These are phyloP conservation scores for Bruchidius siliquastri DNA, from an alignment of 2,888 invertebrate genomes.

Conservation along the genomic window DNA sequence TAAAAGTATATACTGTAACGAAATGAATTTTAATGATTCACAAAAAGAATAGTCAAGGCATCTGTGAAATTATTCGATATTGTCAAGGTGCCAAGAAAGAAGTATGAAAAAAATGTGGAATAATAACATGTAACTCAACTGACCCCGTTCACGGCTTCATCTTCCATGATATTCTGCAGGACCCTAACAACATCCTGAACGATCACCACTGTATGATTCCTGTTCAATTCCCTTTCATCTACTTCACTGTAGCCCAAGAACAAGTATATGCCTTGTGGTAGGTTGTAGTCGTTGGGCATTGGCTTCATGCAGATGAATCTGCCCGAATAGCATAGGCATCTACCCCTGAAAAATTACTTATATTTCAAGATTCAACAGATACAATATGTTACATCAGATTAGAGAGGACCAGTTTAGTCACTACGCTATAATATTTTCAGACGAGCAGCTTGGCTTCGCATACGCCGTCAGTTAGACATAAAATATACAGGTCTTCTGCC, in stretches of 20 bases:
- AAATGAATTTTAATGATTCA: too few relatives aligned
- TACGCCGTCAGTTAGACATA: too few relatives aligned
- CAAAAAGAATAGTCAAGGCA: too few relatives aligned
- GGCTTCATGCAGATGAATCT: slow-evolving; percentile 91
- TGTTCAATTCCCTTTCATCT: slow-evolving; percentile 73
- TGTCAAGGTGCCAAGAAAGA: too few relatives aligned
- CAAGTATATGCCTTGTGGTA: slow-evolving; percentile 81
- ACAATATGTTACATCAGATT: too few relatives aligned
- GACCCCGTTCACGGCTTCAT: slow-evolving; percentile 69
- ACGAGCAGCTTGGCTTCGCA: too few relatives aligned
- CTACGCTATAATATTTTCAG: too few relatives aligned
- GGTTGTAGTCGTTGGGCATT: slow-evolving; percentile 67
- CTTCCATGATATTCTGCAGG: slow-evolving; percentile 72
- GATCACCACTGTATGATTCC: slow-evolving; percentile 77
- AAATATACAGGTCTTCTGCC: too few relatives aligned
- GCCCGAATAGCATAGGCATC: slow-evolving; percentile 87
- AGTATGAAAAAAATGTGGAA: too few relatives aligned
- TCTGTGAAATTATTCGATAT: too few relatives aligned
- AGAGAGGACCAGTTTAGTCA: too few relatives aligned
- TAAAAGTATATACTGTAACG: too few relatives aligned
- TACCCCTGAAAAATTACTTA: slow-evolving; percentile 47
- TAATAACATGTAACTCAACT: slow-evolving; percentile 21
- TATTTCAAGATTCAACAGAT: background rate
- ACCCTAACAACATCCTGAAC: slow-evolving; percentile 80
- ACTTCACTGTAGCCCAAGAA: slow-evolving; percentile 85